Conservation (phyloP, 2,888 invertebrate species). For the Eupithecia dodoneata region DNA sequence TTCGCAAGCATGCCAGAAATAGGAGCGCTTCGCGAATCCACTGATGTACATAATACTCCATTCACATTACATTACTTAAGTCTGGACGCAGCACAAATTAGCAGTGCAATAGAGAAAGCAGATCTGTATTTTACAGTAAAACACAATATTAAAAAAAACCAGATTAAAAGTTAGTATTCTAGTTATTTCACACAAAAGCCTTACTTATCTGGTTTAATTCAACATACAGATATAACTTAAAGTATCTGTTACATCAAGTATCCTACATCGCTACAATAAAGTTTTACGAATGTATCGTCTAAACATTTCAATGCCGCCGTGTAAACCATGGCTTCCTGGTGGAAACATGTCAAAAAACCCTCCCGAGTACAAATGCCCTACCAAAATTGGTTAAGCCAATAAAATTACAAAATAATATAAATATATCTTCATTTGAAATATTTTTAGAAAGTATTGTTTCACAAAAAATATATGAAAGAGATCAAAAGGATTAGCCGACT, state of each 20-base stretch:
- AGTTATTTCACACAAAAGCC: too few species aligned
- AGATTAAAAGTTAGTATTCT: too few species aligned
- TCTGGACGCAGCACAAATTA: too few species aligned
- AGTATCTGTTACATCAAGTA: background rate
- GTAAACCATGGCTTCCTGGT: background rate
- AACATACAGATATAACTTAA: background rate
- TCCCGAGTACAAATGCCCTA: background rate
- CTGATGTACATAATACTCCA: too few species aligned
- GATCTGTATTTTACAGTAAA: too few species aligned
- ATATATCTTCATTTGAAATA: background rate
- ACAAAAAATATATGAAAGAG: background rate
- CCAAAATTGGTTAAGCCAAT: background rate
- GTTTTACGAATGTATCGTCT: background rate
- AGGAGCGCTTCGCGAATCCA: too few species aligned
- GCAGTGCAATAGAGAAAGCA: background rate
- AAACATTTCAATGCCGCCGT: background rate
- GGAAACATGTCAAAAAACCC: background rate
- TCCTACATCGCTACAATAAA: background rate
- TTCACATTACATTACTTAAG: too few species aligned
- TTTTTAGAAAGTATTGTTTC: too few species aligned
- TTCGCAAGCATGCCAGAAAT: too few species aligned
- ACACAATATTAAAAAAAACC: too few species aligned
- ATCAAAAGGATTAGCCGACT: background rate
- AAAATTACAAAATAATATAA: background rate
- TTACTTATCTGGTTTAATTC: background rate